A percentile compares a stretch with the other conserved stretches of the same genome.
Evolutionary conservation across 2,888 invertebrate species (phyloP).

Genomic region (Schizotus pectinicornis): DNA sequence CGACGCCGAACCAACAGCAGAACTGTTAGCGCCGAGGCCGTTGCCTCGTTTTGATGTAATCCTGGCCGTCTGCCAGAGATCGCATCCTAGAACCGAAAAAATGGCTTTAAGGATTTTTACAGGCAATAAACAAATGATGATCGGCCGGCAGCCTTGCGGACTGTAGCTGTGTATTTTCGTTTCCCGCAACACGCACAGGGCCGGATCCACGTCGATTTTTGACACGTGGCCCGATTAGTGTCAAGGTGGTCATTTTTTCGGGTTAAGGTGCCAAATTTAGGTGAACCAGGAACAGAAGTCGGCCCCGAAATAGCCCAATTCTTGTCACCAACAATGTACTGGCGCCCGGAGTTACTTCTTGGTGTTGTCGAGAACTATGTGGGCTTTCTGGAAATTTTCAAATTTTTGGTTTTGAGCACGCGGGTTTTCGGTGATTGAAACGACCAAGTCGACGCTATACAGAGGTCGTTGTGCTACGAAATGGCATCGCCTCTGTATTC

Average conservation of each 20-base stretch:
- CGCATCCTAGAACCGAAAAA: conserved; percentile 34
- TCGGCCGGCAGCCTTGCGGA: neutral
- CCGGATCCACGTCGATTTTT: neutral
- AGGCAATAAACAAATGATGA: conserved; percentile 4
- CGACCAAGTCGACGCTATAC: conserved; percentile 19
- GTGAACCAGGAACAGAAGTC: neutral
- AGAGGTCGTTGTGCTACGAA: conserved; percentile 29
- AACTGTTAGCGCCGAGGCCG: conserved; percentile 29
- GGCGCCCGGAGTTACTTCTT: too few relatives aligned
- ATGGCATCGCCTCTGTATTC: conserved; percentile 27
- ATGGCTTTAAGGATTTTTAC: conserved; percentile 1
- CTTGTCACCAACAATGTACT: neutral
- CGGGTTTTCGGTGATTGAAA: conserved; percentile 21
- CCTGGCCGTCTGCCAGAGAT: conserved; percentile 37
- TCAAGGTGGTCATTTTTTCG: conserved; percentile 4
- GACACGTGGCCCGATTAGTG: conserved; percentile 5
- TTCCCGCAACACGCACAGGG: neutral
- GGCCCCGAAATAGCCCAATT: neutral
- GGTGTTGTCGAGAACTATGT: neutral
- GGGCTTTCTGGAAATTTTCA: conserved; percentile 9
- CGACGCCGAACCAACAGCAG: conserved; percentile 25
- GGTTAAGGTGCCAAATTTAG: neutral
- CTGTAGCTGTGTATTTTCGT: neutral
- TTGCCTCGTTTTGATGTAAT: conserved; percentile 34
- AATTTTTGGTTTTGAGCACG: conserved; percentile 11